A percentile compares a stretch with the other conserved stretches of the same genome.
Conservation (phyloP, 2,888 invertebrate genomes). For the Baronia brevicornis region DNA sequence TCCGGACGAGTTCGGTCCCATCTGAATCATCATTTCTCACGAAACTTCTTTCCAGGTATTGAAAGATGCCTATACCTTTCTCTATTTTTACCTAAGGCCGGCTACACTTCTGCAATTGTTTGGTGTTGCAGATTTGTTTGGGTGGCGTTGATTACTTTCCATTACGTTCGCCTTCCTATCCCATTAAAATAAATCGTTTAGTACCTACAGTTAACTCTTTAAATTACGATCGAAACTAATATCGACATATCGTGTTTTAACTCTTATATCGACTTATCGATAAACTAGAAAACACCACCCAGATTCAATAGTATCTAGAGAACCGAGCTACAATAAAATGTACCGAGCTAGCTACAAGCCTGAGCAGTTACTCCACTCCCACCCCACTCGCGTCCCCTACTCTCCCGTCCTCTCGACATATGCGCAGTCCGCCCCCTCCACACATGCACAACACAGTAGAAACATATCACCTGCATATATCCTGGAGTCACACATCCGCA, state of each 20-base stretch:
- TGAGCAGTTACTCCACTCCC: constrained; percentile 63
- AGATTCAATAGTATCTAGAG: constrained; percentile 61
- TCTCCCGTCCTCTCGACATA: constrained; percentile 43
- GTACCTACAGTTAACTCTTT: too few relatives aligned
- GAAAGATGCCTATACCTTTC: too few relatives aligned
- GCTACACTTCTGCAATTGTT: too few relatives aligned
- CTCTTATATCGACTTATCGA: constrained; percentile 62
- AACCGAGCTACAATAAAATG: constrained; percentile 73
- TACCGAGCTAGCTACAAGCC: constrained; percentile 71
- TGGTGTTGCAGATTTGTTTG: too few relatives aligned
- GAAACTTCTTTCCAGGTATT: too few relatives aligned
- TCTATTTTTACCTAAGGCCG: too few relatives aligned
- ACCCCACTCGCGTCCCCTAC: constrained; percentile 31
- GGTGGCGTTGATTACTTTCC: too few relatives aligned
- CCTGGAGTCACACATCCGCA: constrained; percentile 39
- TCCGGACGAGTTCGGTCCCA: too few relatives aligned
- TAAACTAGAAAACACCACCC: constrained; percentile 43
- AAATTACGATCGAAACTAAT: constrained; percentile 49
- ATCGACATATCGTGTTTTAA: constrained; percentile 42
- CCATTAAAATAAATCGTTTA: constrained; percentile 25
- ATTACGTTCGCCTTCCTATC: constrained; percentile 42
- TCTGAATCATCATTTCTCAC: too few relatives aligned
- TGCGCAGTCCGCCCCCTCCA: constrained; percentile 53
- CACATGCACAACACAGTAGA: constrained; percentile 28
- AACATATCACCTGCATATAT: constrained; percentile 38